These are phyloP conservation scores for Neotoxoptera formosana DNA, from an alignment of 1,140 invertebrate genomes.

Conservation along the genomic window DNA sequence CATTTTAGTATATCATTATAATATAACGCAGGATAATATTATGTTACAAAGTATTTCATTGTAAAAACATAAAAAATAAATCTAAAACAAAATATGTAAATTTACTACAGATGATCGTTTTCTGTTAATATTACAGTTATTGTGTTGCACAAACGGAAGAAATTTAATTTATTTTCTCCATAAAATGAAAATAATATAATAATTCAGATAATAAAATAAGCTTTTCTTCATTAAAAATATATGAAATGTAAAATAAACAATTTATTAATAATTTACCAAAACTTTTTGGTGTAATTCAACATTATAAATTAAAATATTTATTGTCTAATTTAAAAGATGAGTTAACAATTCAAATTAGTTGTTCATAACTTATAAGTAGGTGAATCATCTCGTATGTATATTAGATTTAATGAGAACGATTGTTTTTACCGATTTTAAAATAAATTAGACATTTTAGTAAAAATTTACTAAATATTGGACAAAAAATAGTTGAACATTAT, in stretches of 20 bases:
- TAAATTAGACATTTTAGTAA: not conserved
- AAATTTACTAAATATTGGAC: not conserved
- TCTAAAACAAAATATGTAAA: not conserved
- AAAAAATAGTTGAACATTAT: not conserved
- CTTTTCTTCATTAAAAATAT: not conserved
- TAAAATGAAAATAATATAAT: not conserved
- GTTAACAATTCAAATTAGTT: not conserved
- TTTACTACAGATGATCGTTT: not conserved
- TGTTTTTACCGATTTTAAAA: not conserved
- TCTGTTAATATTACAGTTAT: not conserved
- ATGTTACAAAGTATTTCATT: not conserved
- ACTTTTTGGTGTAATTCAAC: not conserved
- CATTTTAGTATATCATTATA: not conserved
- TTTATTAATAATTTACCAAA: not conserved
- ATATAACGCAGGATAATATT: not conserved
- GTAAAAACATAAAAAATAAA: not conserved
- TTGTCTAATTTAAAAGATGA: not conserved
- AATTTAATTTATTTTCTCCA: not conserved
- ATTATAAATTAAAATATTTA: not conserved
- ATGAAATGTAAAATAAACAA: not conserved
- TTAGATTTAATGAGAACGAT: not conserved
- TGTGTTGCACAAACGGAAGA: not conserved
- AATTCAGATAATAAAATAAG: not conserved
- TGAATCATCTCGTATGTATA: not conserved
- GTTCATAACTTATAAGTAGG: not conserved